Percentiles rank a stretch among this genome's conserved stretches.
Conservation (phyloP, 2,113 vertebrate species). For the Apaloderma vittatum region DNA sequence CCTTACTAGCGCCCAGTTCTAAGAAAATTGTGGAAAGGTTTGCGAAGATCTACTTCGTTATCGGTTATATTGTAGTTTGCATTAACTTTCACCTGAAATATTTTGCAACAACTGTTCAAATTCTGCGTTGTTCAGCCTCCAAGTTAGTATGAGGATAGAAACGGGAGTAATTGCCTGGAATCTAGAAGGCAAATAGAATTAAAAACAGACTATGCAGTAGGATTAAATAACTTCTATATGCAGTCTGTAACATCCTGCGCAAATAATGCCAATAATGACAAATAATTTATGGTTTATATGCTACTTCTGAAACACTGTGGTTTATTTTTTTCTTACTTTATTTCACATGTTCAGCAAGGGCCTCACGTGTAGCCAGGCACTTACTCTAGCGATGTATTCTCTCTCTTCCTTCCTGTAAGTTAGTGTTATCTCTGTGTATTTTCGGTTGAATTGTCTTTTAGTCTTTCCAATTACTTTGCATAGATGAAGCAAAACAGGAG, state of each 20-base stretch:
- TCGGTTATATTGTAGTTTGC: not conserved
- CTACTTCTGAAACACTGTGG: not conserved
- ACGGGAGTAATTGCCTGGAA: not conserved
- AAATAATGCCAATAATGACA: not conserved
- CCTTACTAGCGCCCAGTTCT: fast-evolving
- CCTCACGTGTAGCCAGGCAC: not conserved
- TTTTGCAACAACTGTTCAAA: not conserved
- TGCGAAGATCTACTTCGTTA: not conserved
- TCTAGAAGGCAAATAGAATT: not conserved
- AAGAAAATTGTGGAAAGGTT: not conserved
- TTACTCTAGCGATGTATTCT: not conserved
- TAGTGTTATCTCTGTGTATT: not conserved
- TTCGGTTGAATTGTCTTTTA: not conserved
- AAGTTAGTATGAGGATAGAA: not conserved
- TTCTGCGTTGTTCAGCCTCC: not conserved
- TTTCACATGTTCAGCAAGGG: not conserved
- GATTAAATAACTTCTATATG: not conserved
- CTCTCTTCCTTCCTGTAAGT: not conserved
- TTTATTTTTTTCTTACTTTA: not conserved
- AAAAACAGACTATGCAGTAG: not conserved
- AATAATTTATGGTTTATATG: not conserved
- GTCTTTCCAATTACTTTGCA: not conserved
- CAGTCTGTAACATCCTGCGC: not conserved
- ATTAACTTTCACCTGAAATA: not conserved
- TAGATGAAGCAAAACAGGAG: not conserved